Evolutionary conservation across 2,888 invertebrate genomes (phyloP), one percentile per base, ranked within the genome.

Genomic region (Drosophila mimetica): DNA sequence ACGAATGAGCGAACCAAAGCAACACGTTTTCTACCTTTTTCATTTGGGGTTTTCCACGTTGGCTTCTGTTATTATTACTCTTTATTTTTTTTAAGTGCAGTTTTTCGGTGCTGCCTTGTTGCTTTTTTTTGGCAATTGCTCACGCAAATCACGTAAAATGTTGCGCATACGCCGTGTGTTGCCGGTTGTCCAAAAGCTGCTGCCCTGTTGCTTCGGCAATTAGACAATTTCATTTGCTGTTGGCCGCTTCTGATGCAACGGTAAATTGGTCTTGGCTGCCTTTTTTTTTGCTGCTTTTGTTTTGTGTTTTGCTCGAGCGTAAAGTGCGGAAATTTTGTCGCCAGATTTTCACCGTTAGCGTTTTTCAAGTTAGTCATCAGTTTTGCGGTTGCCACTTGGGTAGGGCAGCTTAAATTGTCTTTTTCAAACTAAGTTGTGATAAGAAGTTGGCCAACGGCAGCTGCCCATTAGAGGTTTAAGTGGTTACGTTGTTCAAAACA

Each of bases 61-160:
- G 18, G 9, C 42, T 34, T 53, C 39, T 22, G 18, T 22, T 13
- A 37, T 30, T n/a, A n/a, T n/a, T n/a, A n/a, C n/a, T n/a, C n/a
- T 4, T n/a, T 47, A 2, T 32, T 34, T 52, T 50, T 18, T 28
- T 25, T 3, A 30, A 46, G 46, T 46, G 46, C 16, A 9, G 14
- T 53, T 36, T 14, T 34, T 18, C 42, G 57, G n/a, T 9, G 11
- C 16, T n/a, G 39, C 25, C 5, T 25, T 41, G 20, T 37, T 52
- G 55, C 32, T 50, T 51, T 54, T 59, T 53, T 60, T 65, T 52
- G 34, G 47, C 55, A 70, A 71, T 77, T 78, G 52, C 75, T 57
- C 44, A 81, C 74, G 81, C 72, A 72, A 80, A 79, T 71, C 85
- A 84, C 75, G 83, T 77, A 69, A 54, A 65, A 69, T 67, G 55